phyloP scores from a whole-genome alignment of 2,113 vertebrate genomes.

The Crotalus horridus region DNA sequence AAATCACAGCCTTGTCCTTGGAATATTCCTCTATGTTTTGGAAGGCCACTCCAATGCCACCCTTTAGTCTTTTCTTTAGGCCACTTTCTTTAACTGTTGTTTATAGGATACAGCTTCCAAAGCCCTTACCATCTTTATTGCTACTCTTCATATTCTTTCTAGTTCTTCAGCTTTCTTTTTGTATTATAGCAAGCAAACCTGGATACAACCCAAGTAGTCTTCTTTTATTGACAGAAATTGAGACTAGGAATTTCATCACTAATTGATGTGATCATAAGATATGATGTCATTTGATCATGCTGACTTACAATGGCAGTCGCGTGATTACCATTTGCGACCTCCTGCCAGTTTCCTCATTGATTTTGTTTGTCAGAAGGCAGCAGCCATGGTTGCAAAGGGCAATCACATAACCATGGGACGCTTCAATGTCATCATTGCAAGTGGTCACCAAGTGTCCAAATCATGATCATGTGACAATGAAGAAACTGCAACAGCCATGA shows the following conservation, averaged over 20 bases:
- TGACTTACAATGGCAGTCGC: background rate
- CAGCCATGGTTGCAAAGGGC: background rate
- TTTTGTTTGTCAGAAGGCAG: background rate
- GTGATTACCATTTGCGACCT: background rate
- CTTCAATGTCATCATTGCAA: background rate
- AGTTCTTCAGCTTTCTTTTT: background rate
- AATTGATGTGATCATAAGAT: background rate
- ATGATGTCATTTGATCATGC: background rate
- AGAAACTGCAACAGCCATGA: background rate
- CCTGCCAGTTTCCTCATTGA: background rate
- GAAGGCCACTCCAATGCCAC: background rate
- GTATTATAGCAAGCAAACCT: background rate
- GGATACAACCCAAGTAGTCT: background rate
- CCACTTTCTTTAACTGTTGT: background rate
- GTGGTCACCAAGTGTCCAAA: background rate
- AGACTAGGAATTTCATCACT: background rate
- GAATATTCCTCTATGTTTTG: background rate
- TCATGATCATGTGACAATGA: background rate
- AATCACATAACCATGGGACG: background rate
- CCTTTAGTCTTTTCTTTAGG: background rate
- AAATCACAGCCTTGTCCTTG: background rate
- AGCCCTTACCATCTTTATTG: background rate
- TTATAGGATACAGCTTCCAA: background rate
- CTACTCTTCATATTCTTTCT: background rate
- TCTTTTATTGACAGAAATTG: background rate